Evolutionary conservation across 2,113 vertebrate species (phyloP).

Genomic region (Macroglossus sobrinus): DNA sequence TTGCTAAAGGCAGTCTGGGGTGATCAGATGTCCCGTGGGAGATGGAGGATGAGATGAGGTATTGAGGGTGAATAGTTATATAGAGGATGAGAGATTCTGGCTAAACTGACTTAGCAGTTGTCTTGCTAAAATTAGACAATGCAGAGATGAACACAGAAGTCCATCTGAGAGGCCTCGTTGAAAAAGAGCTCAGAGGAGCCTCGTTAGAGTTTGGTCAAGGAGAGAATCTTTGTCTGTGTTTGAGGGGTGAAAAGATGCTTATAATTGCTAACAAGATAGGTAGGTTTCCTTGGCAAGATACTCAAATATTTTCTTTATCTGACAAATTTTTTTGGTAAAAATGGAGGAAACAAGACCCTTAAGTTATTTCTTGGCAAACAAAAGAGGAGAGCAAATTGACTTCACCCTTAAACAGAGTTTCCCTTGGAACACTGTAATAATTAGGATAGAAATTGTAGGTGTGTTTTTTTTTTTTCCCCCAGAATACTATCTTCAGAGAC

Average conservation of each 20-base stretch:
- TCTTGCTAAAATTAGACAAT: neutral
- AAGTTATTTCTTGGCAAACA: neutral
- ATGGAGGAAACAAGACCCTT: neutral
- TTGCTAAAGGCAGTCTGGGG: neutral
- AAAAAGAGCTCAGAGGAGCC: neutral
- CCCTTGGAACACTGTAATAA: neutral
- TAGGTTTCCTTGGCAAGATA: neutral
- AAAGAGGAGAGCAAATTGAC: neutral
- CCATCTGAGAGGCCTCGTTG: neutral
- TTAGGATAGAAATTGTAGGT: constrained; percentile 8
- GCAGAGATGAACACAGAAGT: neutral
- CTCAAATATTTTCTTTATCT: constrained; percentile 7
- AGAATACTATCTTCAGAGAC: neutral
- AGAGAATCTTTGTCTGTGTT: neutral
- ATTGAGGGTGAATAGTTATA: neutral
- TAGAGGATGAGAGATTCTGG: neutral
- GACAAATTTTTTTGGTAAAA: neutral
- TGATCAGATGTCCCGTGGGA: neutral
- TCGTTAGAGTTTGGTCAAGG: neutral
- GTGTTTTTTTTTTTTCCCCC: neutral
- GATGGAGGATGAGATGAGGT: neutral
- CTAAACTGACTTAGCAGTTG: neutral
- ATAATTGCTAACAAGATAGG: neutral
- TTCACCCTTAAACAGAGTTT: neutral
- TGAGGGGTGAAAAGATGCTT: neutral